Percentiles rank a stretch among this genome's conserved stretches.
Conservation (phyloP, 2,113 vertebrate species). For the Lasiurus cinereus region DNA sequence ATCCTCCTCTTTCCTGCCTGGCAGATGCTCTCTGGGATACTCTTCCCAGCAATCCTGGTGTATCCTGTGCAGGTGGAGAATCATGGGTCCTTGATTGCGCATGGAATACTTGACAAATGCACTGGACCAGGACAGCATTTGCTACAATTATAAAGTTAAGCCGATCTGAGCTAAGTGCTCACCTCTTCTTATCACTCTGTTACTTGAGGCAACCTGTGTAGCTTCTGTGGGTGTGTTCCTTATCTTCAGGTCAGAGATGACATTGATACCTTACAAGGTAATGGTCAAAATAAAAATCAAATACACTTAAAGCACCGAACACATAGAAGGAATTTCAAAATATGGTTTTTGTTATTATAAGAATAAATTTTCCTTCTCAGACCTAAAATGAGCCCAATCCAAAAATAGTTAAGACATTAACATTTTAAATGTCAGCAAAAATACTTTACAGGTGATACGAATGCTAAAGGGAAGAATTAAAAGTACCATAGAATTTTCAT, state of each 20-base stretch:
- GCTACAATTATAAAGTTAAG: neutral
- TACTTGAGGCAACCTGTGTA: neutral
- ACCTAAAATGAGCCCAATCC: slow-evolving; percentile 11
- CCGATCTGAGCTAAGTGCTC: slow-evolving; percentile 29
- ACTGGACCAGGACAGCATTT: neutral
- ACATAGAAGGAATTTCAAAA: neutral
- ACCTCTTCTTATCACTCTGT: slow-evolving; percentile 9
- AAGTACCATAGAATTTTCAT: slow-evolving; percentile 44
- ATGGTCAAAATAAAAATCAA: slow-evolving; percentile 48
- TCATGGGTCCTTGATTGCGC: neutral
- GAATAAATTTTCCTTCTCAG: slow-evolving; percentile 53
- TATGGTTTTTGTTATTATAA: slow-evolving; percentile 55
- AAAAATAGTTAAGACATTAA: slow-evolving; percentile 32
- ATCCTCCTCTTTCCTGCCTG: neutral
- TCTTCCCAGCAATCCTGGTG: neutral
- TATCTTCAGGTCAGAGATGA: neutral
- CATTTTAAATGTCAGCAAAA: slow-evolving; percentile 28
- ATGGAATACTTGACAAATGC: neutral
- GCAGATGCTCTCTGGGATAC: neutral
- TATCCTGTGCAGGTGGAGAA: slow-evolving; percentile 20
- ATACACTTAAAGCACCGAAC: slow-evolving; percentile 27
- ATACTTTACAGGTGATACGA: slow-evolving; percentile 31
- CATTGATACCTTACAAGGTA: neutral
- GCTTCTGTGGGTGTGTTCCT: slow-evolving; percentile 10
- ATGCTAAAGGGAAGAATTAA: neutral